phyloP scores from a whole-genome alignment of 2,113 vertebrate genomes.

The Seriola dumerili region DNA sequence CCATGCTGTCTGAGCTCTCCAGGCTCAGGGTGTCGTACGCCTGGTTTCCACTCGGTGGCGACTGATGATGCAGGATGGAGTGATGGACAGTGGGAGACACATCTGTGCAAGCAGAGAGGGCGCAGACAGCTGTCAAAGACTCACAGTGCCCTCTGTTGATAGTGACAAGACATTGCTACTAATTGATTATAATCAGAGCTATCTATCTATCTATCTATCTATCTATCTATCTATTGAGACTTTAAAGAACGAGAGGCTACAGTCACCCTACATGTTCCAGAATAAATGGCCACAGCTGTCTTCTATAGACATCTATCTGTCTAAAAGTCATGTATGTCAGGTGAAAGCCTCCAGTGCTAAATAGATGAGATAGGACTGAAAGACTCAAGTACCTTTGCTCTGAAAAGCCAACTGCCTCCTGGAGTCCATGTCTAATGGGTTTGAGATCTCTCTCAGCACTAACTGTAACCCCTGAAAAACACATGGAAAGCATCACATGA shows the following conservation, averaged over 20 bases:
- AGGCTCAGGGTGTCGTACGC: slow-evolving; percentile 96
- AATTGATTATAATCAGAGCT: slow-evolving; percentile 2
- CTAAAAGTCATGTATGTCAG: background rate
- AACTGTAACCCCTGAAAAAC: slow-evolving; percentile 77
- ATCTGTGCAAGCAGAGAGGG: slow-evolving; percentile 65
- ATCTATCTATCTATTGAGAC: too few species aligned
- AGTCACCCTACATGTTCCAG: too few species aligned
- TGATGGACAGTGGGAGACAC: slow-evolving; percentile 86
- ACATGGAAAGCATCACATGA: slow-evolving; percentile 16
- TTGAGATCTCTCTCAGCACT: slow-evolving; percentile 82
- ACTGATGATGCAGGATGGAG: slow-evolving; percentile 92
- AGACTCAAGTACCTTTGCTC: slow-evolving; percentile 88
- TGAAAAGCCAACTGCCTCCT: slow-evolving; percentile 89
- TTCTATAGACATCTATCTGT: background rate
- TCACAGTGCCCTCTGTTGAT: slow-evolving; percentile 87
- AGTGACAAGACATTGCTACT: slow-evolving; percentile 36
- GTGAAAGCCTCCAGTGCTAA: background rate
- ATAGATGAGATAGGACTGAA: background rate
- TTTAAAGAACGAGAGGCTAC: too few species aligned
- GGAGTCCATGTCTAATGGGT: slow-evolving; percentile 89
- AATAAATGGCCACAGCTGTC: background rate
- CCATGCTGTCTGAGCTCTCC: slow-evolving; percentile 98
- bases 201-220: too few species aligned
- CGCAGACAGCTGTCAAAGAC: slow-evolving; percentile 73
- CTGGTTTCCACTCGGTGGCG: slow-evolving; percentile 83